Percentiles rank a stretch among this genome's conserved stretches.
Conservation (phyloP, 2,888 invertebrate species). For the Euproctis similis region DNA sequence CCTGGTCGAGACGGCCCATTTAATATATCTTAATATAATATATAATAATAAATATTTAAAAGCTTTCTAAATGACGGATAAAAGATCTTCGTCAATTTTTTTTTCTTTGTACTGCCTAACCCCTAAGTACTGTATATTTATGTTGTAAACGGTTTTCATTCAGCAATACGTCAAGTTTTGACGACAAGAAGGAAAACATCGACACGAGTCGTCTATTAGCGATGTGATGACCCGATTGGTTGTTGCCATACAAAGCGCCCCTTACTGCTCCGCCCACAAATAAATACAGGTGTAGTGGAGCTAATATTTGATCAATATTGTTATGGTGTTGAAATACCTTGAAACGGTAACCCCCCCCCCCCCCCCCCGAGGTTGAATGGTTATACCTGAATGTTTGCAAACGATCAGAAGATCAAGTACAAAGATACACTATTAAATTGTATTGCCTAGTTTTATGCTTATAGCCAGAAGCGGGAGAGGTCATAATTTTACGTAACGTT, state of each 20-base stretch:
- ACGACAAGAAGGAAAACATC: slow-evolving; percentile 49
- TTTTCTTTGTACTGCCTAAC: too few relatives aligned
- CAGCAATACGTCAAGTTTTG: slow-evolving; percentile 54
- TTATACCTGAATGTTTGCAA: slow-evolving; percentile 10
- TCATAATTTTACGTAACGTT: too few relatives aligned
- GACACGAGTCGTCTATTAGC: slow-evolving; percentile 57
- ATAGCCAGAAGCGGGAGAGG: too few relatives aligned
- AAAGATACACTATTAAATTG: too few relatives aligned
- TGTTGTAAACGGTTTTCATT: slow-evolving; percentile 35
- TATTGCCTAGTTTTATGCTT: too few relatives aligned
- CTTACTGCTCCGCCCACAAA: slow-evolving; percentile 31
- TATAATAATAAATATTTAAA: too few relatives aligned
- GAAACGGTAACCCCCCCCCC: slow-evolving; percentile 15
- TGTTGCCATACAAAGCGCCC: slow-evolving; percentile 14
- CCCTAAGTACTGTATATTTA: background rate
- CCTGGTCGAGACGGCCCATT: too few relatives aligned
- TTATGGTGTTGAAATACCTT: slow-evolving; percentile 15
- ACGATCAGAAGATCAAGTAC: slow-evolving; percentile 18
- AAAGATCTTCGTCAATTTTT: too few relatives aligned
- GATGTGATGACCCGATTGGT: slow-evolving; percentile 39
- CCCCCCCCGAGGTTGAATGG: too few relatives aligned
- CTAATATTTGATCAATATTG: slow-evolving; percentile 39
- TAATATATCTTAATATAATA: too few relatives aligned
- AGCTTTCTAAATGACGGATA: too few relatives aligned
- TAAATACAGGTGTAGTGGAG: slow-evolving; percentile 33